Evolutionary conservation across 2,797 vertebrate species (phyloP).

Genomic region (Odontamblyopus lacepedii): DNA sequence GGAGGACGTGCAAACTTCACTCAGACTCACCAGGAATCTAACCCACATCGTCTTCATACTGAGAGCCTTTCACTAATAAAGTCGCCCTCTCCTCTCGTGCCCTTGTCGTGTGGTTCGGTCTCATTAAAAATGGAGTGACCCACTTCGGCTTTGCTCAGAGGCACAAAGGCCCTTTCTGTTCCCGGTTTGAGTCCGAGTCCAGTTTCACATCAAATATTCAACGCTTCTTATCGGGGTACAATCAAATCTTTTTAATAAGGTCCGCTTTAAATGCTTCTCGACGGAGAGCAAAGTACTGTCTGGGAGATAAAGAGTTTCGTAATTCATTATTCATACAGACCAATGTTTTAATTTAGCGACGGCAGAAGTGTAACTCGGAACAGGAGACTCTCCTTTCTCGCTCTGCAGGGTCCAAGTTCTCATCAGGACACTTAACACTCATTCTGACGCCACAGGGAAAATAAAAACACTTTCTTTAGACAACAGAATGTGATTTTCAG

Average conservation of each 20-base stretch:
- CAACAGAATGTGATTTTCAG: no score
- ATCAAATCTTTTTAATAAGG: not conserved
- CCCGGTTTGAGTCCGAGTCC: not conserved
- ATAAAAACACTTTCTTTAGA: no score
- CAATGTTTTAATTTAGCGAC: not conserved
- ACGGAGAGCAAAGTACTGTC: not conserved
- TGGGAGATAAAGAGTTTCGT: not conserved
- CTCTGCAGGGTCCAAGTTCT: no score
- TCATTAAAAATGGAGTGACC: conserved; percentile 11
- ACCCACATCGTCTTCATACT: not conserved
- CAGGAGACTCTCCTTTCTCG: not conserved
- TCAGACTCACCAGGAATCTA: no score
- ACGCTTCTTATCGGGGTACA: not conserved
- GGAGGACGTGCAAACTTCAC: no score
- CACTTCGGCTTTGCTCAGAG: not conserved
- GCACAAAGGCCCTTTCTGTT: not conserved
- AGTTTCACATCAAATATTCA: conserved; percentile 8
- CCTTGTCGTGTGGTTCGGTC: not conserved
- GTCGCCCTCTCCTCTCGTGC: not conserved
- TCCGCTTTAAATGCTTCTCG: not conserved
- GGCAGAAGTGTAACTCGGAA: not conserved
- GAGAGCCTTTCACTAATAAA: no score
- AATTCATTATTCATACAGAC: not conserved
- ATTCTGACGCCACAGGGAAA: no score
- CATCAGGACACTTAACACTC: no score